Conservation (phyloP, 2,797 vertebrate species). For the Danio aesculapii region DNA sequence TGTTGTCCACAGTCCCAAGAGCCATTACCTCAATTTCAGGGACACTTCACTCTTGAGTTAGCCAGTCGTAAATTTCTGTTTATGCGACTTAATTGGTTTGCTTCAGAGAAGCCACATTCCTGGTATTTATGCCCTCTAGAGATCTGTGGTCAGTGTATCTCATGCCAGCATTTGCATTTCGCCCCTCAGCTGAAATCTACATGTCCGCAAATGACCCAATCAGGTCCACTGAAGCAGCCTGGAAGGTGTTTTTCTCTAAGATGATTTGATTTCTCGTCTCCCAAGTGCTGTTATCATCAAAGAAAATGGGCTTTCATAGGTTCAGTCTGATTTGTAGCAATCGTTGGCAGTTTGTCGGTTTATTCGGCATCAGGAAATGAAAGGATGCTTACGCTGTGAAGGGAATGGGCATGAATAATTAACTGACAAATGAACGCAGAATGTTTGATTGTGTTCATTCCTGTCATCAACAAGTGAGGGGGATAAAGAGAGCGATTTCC, state of each 20-base stretch:
- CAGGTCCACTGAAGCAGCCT: not conserved
- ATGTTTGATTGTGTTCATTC: conserved; percentile 17
- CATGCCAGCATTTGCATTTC: conserved; percentile 27
- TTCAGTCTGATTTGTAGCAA: conserved; percentile 1
- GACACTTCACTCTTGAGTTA: not conserved
- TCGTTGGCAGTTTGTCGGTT: conserved; percentile 8
- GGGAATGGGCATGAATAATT: conserved; percentile 37
- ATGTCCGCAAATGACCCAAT: not conserved
- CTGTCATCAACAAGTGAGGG: conserved; percentile 8
- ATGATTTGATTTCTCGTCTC: not conserved
- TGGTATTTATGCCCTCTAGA: conserved; percentile 63
- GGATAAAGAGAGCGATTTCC: not conserved
- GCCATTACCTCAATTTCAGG: too few species aligned
- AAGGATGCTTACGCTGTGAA: conserved; percentile 8
- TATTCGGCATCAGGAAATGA: conserved; percentile 22
- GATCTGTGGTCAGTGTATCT: conserved; percentile 61
- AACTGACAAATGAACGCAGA: conserved; percentile 15
- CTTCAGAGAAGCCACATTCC: conserved; percentile 51
- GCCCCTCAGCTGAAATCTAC: not conserved
- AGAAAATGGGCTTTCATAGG: conserved; percentile 12
- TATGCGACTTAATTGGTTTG: conserved; percentile 63
- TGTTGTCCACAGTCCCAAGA: too few species aligned
- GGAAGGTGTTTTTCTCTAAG: conserved; percentile 5
- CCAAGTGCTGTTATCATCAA: conserved; percentile 16
- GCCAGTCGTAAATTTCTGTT: not conserved